Base-by-base conservation (phyloP, 2,888 invertebrate species). In the Phymatocera aterrima region DNA sequence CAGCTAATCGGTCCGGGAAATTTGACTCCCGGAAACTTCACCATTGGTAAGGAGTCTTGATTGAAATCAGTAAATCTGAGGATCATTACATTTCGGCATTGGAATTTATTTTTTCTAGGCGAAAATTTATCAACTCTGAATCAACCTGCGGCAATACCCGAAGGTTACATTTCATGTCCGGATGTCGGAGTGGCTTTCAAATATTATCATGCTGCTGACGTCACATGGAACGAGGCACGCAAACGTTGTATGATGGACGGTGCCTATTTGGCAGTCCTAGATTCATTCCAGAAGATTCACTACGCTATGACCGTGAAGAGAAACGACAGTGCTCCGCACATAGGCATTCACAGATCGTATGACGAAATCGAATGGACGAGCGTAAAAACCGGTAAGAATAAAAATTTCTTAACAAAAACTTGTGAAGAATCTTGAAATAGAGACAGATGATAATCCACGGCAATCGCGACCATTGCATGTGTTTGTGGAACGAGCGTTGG, bases 361-460 rank as follows among this genome's bases (percentile, higher is more conserved):
- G 34, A 54, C 37, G 28, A 18, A 5, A 6, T 28, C 8, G 72
- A 72, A 72, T 72, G 72, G 72, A 72, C 54, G 12, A 54, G 51
- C 31, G 54, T 72, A 6, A 68, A 46, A 46, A 68, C 21, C 46
- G 68, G 68, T 68, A 68, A 28, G 40, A 34, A 21, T 68, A 0
- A 24, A 68, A 65, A 3, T 24, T 65, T 24, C 6, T 34, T 6
- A 37, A n/a, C 3, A n/a, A n/a, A n/a, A n/a, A n/a, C n/a, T n/a
- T n/a, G n/a, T n/a, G n/a, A n/a, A n/a, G n/a, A n/a, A n/a, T n/a
- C n/a, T n/a, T n/a, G n/a, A n/a, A n/a, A n/a, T n/a, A n/a, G n/a
- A n/a, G n/a, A n/a, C n/a, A n/a, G n/a, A n/a, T n/a, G n/a, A n/a
- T n/a, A n/a, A n/a, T n/a, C n/a, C n/a, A n/a, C n/a, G n/a, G n/a